Base-by-base conservation (phyloP, 2,888 invertebrate genomes). In the Andrena dorsata region DNA sequence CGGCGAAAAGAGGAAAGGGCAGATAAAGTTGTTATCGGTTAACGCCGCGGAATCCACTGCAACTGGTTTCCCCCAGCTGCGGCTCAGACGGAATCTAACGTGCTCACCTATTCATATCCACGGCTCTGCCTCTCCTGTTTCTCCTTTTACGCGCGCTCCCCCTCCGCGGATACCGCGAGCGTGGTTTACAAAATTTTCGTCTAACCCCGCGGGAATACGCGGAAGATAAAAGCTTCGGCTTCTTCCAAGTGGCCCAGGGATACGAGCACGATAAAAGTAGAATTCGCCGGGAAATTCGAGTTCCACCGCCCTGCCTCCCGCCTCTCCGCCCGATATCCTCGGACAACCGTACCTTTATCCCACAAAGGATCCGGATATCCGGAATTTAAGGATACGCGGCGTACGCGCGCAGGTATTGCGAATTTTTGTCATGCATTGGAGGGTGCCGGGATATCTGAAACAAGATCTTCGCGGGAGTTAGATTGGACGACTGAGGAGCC, bases 11-110 rank as follows among this genome's bases (percentile, higher is more conserved):
- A 82, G 83, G 80, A 85, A 87, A 87, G 83, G 85, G 86, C 85
- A 87, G 89, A 88, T 87, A 84, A 90, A 90, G 88, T 91, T 90
- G 91, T 90, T 90, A 92, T 90, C 88, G 87, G 84, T 86, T 89
- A 91, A 90, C 90, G 88, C 89, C 84, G 81, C 81, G 85, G 86
- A 90, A 90, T 90, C 87, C 84, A 82, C 88, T 88, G 84, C 87
- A 86, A 88, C 87, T 88, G 84, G 86, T 87, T 90, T 80, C 83
- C 56, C 41, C 68, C 61, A 61, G 82, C 66, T 68, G 69, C 53
- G 32, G 76, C 69, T 61, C 72, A 61, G 76, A 53, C 80, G 28
- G 71, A 10, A 64, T 73, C 68, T 77, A 76, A 72, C 82, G 71
- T 68, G 76, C 28, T 32, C 70, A 70, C 69, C 80, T 80, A 80